Base-by-base conservation (phyloP, 2,888 invertebrate species). In the Heliconius aoede region DNA sequence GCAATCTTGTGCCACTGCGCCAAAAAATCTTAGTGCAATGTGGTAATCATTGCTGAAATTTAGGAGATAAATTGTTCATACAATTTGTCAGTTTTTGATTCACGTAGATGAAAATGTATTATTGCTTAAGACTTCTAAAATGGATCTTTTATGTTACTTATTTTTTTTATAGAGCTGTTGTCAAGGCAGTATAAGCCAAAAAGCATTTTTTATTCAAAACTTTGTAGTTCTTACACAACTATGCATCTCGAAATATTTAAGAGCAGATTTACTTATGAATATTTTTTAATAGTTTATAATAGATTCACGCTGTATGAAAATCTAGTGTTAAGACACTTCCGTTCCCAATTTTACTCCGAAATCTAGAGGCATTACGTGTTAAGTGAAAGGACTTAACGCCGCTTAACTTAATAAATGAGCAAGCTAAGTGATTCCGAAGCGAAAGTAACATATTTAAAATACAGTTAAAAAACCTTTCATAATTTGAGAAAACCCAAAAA, bases 31-130 rank as follows among this genome's bases (percentile, higher is more conserved):
- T n/a, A n/a, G n/a, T n/a, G n/a, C n/a, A n/a, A n/a, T n/a, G n/a
- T n/a, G n/a, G n/a, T n/a, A n/a, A n/a, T n/a, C n/a, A n/a, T n/a
- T n/a, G n/a, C n/a, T n/a, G n/a, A n/a, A n/a, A n/a, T n/a, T n/a
- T n/a, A n/a, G n/a, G n/a, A n/a, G n/a, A n/a, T n/a, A n/a, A n/a
- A n/a, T n/a, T n/a, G n/a, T n/a, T n/a, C n/a, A n/a, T n/a, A 62
- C 62, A 64, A 64, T 64, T 64, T 24, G 32, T 64, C n/a, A 36
- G 24, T 32, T 64, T 64, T 64, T 64, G 36, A 36, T 18, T 64
- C 13, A 36, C n/a, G 11, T 60, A 64, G 13, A 64, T 64, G n/a
- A 64, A 64, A 64, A 64, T 32, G 32, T 64, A 64, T 64, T 32
- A 36, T 64, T 36, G 11, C 36, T 36, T 64, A n/a, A 64, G 4